Base-by-base conservation (phyloP, 1,140 invertebrate species). In the Drosophila gunungcola region DNA sequence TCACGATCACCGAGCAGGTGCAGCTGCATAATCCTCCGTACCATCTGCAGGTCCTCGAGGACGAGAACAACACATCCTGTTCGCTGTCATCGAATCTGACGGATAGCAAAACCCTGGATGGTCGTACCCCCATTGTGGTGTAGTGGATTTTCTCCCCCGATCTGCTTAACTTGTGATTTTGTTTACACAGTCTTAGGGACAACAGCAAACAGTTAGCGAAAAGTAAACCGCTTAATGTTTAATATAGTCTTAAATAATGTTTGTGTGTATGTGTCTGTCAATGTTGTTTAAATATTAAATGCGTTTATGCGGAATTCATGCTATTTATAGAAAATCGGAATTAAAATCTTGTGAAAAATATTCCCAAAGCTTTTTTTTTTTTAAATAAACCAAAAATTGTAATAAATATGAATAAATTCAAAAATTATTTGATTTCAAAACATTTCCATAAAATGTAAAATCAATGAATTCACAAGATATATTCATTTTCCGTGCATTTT, bases 81-180 rank as follows among this genome's bases (percentile, higher is more conserved):
- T 92, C 91, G 1, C 56, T 92, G 43, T 91, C 91, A 12, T 92
- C 90, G 25, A 90, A 90, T n/a, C 70, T 91, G 61, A 92, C 91
- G 12, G 89, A 91, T 43, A 92, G 91, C 74, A 92, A 91, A 56
- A 92, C 91, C 9, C 56, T 92, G 32, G 91, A 92, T 74, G 83
- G 76, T n/a, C 85, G 91, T 12, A 85, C 86, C 7, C 91, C 91
- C 39, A 91, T 92, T 55, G 81, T 92, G 48, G 91, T 92, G 16
- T 92, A 67, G 55, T 6, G 16, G n/a, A 21, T 34, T 61, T n/a
- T 54, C 25, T 2, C 3, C 41, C 51, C 51, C 70, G 68, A 51
- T 67, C 78, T 82, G 80, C 80, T 80, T 84, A 32, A 72, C 34
- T 81, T 80, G 83, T 88, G 80, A 88, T 88, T 88, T 79, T 42